Conservation (phyloP, 2,113 vertebrate genomes). For the Microcebus murinus region DNA sequence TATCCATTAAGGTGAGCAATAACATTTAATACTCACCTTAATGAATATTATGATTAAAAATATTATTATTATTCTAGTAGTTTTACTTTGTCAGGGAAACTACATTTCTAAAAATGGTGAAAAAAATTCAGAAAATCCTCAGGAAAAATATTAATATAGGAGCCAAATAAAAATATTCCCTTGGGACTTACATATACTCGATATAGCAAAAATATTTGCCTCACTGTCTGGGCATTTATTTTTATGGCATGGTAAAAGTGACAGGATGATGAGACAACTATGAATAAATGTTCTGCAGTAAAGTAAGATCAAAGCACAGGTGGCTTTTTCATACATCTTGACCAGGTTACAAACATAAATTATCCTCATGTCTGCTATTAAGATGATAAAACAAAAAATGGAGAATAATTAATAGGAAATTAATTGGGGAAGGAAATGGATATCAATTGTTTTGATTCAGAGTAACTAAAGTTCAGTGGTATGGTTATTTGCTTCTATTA, state of each 20-base stretch:
- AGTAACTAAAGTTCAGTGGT: neutral
- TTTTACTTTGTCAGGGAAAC: neutral
- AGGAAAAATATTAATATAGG: neutral
- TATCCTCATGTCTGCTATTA: neutral
- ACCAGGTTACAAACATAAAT: slow-evolving; percentile 4
- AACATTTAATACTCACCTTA: neutral
- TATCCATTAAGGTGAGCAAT: too few species aligned
- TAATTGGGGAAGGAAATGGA: neutral
- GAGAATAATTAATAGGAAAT: slow-evolving; percentile 10
- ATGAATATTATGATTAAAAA: neutral
- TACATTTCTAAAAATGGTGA: neutral
- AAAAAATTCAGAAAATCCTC: neutral
- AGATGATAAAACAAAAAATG: slow-evolving; percentile 35
- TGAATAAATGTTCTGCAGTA: neutral
- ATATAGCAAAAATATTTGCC: neutral
- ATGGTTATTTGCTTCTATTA: neutral
- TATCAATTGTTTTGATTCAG: neutral
- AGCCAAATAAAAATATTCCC: neutral
- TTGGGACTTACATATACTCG: neutral
- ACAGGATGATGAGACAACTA: neutral
- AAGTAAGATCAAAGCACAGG: neutral
- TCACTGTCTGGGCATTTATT: neutral
- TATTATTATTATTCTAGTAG: neutral
- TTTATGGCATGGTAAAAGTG: neutral
- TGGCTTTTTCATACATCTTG: neutral